Evolutionary conservation across 2,113 vertebrate species (phyloP).

Genomic region (Onychostruthus taczanowskii): DNA sequence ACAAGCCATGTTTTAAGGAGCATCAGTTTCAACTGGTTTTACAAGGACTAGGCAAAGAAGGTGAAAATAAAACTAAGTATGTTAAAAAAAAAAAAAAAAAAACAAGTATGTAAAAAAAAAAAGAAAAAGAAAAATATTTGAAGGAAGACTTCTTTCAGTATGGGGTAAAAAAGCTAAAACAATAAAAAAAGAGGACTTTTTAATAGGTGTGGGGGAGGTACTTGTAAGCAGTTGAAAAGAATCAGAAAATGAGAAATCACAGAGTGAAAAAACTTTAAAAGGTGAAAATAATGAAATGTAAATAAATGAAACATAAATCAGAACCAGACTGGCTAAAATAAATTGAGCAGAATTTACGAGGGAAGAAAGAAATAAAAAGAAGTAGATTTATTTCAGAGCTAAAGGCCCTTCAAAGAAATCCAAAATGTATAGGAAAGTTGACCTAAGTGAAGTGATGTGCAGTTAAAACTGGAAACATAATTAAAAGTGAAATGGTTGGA

Average conservation of each 20-base stretch:
- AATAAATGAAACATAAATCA: slow-evolving; percentile 63
- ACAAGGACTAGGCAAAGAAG: neutral
- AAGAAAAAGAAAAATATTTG: neutral
- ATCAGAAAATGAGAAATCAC: slow-evolving; percentile 41
- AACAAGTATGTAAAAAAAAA: neutral
- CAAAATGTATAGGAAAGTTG: neutral
- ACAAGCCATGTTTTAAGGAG: neutral
- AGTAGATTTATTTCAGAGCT: slow-evolving; percentile 39
- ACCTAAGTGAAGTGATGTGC: neutral
- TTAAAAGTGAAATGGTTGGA: slow-evolving; percentile 16
- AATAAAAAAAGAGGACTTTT: neutral
- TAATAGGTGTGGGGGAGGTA: neutral
- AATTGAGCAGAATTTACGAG: slow-evolving; percentile 57
- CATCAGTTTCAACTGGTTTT: neutral
- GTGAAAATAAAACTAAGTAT: neutral
- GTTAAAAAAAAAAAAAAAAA: neutral
- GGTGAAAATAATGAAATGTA: slow-evolving; percentile 62
- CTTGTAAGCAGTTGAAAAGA: neutral
- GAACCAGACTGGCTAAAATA: slow-evolving; percentile 35
- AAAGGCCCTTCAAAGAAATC: slow-evolving; percentile 24
- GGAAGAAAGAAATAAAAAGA: slow-evolving; percentile 53
- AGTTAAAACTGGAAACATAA: slow-evolving; percentile 30
- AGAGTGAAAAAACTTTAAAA: slow-evolving; percentile 26
- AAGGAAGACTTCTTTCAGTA: neutral
- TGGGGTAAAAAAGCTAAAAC: neutral